Evolutionary conservation across 2,888 invertebrate genomes (phyloP).

Genomic region (Acleris literana): DNA sequence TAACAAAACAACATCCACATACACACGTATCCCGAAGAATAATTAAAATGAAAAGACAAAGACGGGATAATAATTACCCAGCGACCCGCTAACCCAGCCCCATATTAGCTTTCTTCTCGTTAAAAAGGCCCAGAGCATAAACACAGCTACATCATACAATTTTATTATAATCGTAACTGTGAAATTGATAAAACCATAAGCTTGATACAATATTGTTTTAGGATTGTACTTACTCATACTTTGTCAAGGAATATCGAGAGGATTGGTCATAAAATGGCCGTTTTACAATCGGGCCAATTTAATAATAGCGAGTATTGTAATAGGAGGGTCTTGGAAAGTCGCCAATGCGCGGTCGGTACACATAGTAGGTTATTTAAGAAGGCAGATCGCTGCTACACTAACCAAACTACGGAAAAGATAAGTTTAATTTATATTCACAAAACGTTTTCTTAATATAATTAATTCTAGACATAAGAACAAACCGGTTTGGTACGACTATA

Average conservation of each 20-base stretch:
- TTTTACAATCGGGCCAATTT: slow-evolving; percentile 33
- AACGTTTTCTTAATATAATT: neutral
- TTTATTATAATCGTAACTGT: slow-evolving; percentile 34
- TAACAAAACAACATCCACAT: neutral
- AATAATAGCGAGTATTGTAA: slow-evolving; percentile 34
- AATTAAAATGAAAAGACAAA: slow-evolving; percentile 15
- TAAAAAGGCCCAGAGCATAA: slow-evolving; percentile 22
- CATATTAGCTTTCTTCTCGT: slow-evolving; percentile 5
- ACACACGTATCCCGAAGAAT: neutral
- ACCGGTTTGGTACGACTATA: no score
- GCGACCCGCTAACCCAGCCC: slow-evolving; percentile 1
- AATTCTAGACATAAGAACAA: no score
- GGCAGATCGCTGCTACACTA: slow-evolving; percentile 13
- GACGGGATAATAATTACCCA: slow-evolving; percentile 12
- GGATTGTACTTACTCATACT: slow-evolving; percentile 35
- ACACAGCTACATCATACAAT: slow-evolving; percentile 28
- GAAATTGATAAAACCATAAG: slow-evolving; percentile 37
- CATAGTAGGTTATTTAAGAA: neutral
- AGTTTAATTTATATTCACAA: neutral
- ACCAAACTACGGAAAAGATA: slow-evolving; percentile 3
- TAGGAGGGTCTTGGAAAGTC: slow-evolving; percentile 5
- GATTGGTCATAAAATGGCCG: slow-evolving; percentile 34
- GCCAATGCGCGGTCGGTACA: slow-evolving; percentile 11
- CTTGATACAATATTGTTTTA: slow-evolving; percentile 37
- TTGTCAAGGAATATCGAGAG: slow-evolving; percentile 33